These are phyloP conservation scores for Urosaurus nigricauda DNA, from an alignment of 2,797 vertebrate species.

Conservation along the genomic window DNA sequence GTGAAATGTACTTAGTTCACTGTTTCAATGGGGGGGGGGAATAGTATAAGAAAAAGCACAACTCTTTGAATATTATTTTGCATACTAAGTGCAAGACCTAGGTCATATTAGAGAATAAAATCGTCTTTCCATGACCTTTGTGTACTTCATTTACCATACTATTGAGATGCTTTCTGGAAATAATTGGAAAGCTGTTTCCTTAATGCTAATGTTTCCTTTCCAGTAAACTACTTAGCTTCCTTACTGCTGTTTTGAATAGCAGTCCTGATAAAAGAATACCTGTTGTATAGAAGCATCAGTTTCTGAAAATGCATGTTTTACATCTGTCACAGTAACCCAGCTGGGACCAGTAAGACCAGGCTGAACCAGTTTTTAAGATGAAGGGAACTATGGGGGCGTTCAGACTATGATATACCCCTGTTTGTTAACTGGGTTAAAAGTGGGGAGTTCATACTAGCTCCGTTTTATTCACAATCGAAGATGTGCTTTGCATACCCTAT, in stretches of 20 bases:
- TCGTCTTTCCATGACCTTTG: background rate
- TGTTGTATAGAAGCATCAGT: background rate
- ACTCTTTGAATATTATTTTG: constrained; percentile 15
- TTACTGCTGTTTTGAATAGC: constrained; percentile 15
- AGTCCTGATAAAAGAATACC: background rate
- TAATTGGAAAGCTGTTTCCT: constrained; percentile 3
- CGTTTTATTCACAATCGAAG: too few relatives aligned
- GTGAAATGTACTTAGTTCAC: background rate
- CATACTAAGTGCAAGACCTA: background rate
- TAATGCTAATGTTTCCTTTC: constrained; percentile 4
- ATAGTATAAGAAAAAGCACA: background rate
- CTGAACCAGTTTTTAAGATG: background rate
- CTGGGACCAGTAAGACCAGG: constrained; percentile 1
- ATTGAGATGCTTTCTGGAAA: background rate
- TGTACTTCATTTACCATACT: background rate
- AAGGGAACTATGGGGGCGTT: too few relatives aligned
- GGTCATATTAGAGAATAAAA: background rate
- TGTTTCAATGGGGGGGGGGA: too few relatives aligned
- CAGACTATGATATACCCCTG: too few relatives aligned
- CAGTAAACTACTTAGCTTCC: background rate
- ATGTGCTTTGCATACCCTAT: too few relatives aligned
- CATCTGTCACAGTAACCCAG: constrained; percentile 12
- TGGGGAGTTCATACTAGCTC: too few relatives aligned
- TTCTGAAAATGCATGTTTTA: constrained; percentile 8
- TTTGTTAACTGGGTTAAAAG: too few relatives aligned